These are phyloP conservation scores for Tichodroma muraria DNA, from an alignment of 2,113 vertebrate genomes.

Conservation along the genomic window DNA sequence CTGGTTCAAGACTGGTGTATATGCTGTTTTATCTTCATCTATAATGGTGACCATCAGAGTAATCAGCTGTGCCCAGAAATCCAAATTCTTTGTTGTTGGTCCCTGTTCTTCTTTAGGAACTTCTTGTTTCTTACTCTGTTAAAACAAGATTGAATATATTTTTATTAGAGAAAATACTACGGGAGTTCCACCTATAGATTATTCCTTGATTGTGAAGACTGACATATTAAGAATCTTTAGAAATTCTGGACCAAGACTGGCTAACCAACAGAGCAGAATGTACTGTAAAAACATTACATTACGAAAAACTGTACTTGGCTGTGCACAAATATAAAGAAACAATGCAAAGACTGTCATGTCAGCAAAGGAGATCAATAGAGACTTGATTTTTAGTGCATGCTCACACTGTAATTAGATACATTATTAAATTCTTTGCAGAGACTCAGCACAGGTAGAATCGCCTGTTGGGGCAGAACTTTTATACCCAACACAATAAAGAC, in stretches of 20 bases:
- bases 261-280: background rate
- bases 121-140: constrained; percentile 86
- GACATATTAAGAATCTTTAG: background rate
- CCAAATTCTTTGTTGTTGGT: constrained; percentile 89
- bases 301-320: background rate
- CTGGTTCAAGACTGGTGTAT: constrained; percentile 91
- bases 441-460: background rate
- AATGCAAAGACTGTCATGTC: background rate
- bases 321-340: background rate
- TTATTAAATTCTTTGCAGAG: background rate
- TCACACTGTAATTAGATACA: background rate
- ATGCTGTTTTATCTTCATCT: constrained; percentile 89
- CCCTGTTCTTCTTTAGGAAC: constrained; percentile 89
- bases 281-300: no score
- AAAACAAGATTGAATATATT: background rate
- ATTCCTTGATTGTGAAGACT: background rate
- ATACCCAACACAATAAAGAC: background rate
- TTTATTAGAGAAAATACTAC: background rate
- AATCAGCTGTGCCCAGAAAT: constrained; percentile 94
- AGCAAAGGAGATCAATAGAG: background rate
- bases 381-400: background rate
- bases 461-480: background rate
- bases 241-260: background rate
- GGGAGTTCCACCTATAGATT: background rate
- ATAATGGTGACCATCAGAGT: constrained; percentile 93